Conservation (phyloP, 2,888 invertebrate species). For the Aleiodes testaceus region DNA sequence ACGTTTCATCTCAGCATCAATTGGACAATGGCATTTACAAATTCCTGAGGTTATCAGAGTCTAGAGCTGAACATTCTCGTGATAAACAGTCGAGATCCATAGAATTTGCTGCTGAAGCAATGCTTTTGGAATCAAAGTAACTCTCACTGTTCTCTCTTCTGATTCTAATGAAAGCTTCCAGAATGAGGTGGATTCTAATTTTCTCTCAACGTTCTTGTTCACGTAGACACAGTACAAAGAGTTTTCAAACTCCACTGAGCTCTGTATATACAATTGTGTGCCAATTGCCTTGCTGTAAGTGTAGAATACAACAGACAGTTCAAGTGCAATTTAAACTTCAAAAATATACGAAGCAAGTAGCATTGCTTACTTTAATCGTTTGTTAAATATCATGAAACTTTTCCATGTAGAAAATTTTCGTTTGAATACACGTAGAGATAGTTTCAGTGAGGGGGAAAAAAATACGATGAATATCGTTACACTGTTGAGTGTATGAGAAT, state of each 20-base stretch:
- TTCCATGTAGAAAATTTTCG: not conserved
- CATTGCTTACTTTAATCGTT: not conserved
- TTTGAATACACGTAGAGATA: not conserved
- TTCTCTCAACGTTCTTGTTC: conserved; percentile 14
- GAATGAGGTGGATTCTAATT: conserved; percentile 37
- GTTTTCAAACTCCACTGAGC: conserved; percentile 33
- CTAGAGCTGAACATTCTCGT: too few relatives aligned
- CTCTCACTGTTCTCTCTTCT: conserved; percentile 8
- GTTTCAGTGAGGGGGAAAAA: not conserved
- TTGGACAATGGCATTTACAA: too few relatives aligned
- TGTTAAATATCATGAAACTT: not conserved
- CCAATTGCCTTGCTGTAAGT: conserved; percentile 75
- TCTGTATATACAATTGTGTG: conserved; percentile 68
- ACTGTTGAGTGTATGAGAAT: not conserved
- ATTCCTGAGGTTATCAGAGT: too few relatives aligned
- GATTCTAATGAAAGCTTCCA: conserved; percentile 19
- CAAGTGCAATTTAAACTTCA: conserved; percentile 71
- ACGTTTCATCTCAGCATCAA: too few relatives aligned
- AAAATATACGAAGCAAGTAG: conserved; percentile 75
- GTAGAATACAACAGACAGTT: conserved; percentile 73
- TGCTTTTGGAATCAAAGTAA: not conserved
- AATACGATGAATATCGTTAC: too few relatives aligned
- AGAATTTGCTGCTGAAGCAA: not conserved
- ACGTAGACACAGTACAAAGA: conserved; percentile 26
- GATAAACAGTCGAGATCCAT: conserved; percentile 8